A percentile compares a stretch with the other conserved stretches of the same genome.
These are phyloP conservation scores for Thereva nobilitata DNA, from an alignment of 2,888 invertebrate genomes.

Conservation along the genomic window DNA sequence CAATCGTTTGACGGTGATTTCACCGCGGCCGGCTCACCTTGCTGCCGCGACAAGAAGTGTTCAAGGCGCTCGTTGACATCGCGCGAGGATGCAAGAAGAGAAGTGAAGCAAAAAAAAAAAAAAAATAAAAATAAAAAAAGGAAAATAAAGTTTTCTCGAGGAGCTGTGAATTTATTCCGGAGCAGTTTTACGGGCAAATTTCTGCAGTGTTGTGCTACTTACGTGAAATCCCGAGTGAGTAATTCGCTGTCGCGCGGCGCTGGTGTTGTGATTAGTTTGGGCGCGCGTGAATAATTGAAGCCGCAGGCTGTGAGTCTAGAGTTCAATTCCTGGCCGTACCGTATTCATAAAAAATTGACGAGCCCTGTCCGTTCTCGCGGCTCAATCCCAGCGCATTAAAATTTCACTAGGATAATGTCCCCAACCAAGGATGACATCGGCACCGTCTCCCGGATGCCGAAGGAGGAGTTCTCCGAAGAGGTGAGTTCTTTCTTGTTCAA, in stretches of 20 bases:
- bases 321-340: too few relatives aligned
- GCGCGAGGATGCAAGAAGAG: background rate
- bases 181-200: too few relatives aligned
- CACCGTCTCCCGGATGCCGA: slow-evolving; percentile 32
- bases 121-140: background rate
- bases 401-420: slow-evolving; percentile 27
- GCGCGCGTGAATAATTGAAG: too few relatives aligned
- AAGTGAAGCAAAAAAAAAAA: background rate
- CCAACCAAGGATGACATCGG: slow-evolving; percentile 36
- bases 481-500: slow-evolving; percentile 10
- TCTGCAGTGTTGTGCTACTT: too few relatives aligned
- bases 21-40: slow-evolving; percentile 29
- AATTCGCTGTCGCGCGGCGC: too few relatives aligned
- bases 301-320: too few relatives aligned
- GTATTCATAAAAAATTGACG: too few relatives aligned
- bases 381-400: background rate
- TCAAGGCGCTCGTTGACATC: background rate
- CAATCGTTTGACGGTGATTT: background rate
- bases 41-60: background rate
- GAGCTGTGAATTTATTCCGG: too few relatives aligned
- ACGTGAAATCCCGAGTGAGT: too few relatives aligned
- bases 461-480: slow-evolving; percentile 36
- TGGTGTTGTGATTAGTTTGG: too few relatives aligned
- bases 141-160: too few relatives aligned
- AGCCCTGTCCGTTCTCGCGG: too few relatives aligned